These are phyloP conservation scores for Cataglyphis rosenhaueri DNA, from an alignment of 2,888 invertebrate genomes.

Conservation along the genomic window DNA sequence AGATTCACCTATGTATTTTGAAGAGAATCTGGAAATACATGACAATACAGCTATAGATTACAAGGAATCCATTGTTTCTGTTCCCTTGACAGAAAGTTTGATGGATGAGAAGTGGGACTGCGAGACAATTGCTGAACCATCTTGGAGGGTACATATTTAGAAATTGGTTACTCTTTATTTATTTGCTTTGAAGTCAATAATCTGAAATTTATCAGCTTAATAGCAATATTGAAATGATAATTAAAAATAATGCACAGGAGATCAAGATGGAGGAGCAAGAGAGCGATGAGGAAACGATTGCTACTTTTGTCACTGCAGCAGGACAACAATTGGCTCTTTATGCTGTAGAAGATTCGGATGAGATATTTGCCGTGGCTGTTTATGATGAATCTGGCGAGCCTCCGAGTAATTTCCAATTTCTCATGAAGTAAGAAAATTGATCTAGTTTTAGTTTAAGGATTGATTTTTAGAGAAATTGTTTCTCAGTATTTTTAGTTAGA, in stretches of 20 bases:
- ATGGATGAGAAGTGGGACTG: conserved; percentile 54
- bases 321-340: conserved; percentile 83
- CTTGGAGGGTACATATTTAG: conserved; percentile 56
- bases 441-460: not conserved
- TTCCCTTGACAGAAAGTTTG: conserved; percentile 24
- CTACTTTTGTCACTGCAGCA: conserved; percentile 83
- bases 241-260: conserved; percentile 59
- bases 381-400: conserved; percentile 84
- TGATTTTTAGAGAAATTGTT: not conserved
- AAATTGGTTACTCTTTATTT: not conserved
- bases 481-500: not conserved
- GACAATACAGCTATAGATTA: conserved; percentile 36
- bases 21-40: conserved; percentile 28
- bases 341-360: conserved; percentile 84
- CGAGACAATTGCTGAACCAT: conserved; percentile 14
- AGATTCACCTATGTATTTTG: conserved; percentile 46
- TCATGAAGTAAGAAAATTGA: conserved; percentile 78
- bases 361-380: conserved; percentile 83
- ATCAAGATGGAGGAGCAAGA: conserved; percentile 70
- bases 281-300: conserved; percentile 83
- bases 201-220: not conserved
- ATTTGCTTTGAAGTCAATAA: not conserved
- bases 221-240: conserved; percentile 32
- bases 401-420: conserved; percentile 83
- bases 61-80: conserved; percentile 16